These are phyloP conservation scores for Platynereis dumerilii DNA, from an alignment of 2,888 invertebrate genomes.

Conservation along the genomic window DNA sequence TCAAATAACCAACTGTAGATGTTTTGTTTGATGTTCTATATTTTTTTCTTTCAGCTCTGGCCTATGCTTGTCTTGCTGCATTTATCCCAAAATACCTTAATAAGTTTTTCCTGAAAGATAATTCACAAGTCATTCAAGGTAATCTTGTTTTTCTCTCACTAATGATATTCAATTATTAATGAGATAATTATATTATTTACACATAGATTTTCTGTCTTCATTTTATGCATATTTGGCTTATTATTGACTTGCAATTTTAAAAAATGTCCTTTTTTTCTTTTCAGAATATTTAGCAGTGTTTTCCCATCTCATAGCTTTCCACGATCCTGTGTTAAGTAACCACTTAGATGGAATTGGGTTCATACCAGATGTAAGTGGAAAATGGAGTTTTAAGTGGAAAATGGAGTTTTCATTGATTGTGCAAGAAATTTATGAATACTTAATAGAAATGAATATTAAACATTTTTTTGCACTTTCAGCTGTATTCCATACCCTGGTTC, in stretches of 20 bases:
- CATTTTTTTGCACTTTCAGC: slow-evolving; percentile 61
- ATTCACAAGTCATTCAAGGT: slow-evolving; percentile 90
- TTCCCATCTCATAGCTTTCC: slow-evolving; percentile 93
- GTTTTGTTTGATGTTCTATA: too few relatives aligned
- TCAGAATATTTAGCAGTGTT: slow-evolving; percentile 94
- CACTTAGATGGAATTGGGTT: slow-evolving; percentile 92
- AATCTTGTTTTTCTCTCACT: slow-evolving; percentile 27
- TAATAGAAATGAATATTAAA: too few relatives aligned
- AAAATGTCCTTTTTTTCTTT: slow-evolving; percentile 28
- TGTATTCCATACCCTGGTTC: slow-evolving; percentile 99
- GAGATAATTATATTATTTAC: too few relatives aligned
- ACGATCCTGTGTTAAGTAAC: slow-evolving; percentile 89
- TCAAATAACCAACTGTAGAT: too few relatives aligned
- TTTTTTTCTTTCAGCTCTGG: slow-evolving; percentile 75
- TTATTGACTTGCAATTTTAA: too few relatives aligned
- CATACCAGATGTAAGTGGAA: slow-evolving; percentile 75
- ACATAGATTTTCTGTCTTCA: too few relatives aligned
- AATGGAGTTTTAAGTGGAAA: not conserved
- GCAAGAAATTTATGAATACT: too few relatives aligned
- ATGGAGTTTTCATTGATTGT: too few relatives aligned
- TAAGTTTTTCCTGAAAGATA: slow-evolving; percentile 96
- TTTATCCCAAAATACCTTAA: slow-evolving; percentile 96
- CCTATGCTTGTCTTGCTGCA: slow-evolving; percentile 90
- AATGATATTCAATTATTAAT: too few relatives aligned
- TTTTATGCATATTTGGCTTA: too few relatives aligned